phyloP scores from a whole-genome alignment of 2,888 invertebrate species.

The Aproaerema taeniolella region DNA sequence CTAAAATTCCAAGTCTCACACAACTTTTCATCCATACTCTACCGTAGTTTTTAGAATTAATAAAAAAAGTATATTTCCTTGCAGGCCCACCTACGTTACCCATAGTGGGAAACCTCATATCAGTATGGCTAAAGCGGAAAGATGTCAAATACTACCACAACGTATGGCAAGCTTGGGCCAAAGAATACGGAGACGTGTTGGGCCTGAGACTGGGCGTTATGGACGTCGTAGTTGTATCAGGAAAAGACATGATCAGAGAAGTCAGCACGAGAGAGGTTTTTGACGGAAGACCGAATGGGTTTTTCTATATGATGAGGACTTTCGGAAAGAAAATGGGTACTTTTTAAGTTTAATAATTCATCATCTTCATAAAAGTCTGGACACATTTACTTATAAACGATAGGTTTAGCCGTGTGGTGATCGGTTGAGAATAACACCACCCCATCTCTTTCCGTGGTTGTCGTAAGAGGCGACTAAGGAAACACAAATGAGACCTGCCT shows the following conservation, averaged over 20 bases:
- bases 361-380: no score
- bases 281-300: conserved; percentile 84
- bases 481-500: no score
- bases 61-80: no score
- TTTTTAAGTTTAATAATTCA: no score
- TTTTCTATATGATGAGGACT: conserved; percentile 82
- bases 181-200: conserved; percentile 79
- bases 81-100: conserved; percentile 56
- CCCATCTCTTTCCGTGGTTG: no score
- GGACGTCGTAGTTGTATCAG: conserved; percentile 79
- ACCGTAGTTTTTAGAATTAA: no score
- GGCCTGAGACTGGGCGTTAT: conserved; percentile 81
- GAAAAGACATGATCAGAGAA: conserved; percentile 79
- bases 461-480: no score
- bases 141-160: conserved; percentile 66
- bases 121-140: conserved; percentile 43
- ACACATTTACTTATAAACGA: no score
- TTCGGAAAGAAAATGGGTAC: conserved; percentile 82
- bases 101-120: conserved; percentile 53
- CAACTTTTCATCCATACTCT: no score
- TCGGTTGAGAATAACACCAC: no score
- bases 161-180: conserved; percentile 78
- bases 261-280: conserved; percentile 81
- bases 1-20: no score
- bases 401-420: no score